phyloP scores from a whole-genome alignment of 2,797 vertebrate genomes.

The Phataginus tetradactyla region DNA sequence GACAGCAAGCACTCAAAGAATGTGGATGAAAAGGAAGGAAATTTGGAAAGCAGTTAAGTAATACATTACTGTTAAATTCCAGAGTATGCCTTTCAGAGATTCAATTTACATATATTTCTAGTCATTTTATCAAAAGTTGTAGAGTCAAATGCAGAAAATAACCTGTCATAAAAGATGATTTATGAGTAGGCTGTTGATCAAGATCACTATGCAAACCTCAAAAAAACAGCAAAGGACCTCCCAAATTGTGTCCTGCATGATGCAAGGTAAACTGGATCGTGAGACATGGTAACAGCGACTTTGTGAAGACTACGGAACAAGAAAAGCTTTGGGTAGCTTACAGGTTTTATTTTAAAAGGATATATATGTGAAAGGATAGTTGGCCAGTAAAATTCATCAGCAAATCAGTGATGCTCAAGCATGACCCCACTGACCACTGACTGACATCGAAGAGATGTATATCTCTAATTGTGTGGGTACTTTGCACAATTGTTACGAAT shows the following conservation, averaged over 20 bases:
- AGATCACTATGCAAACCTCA: neutral
- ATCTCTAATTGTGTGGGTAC: neutral
- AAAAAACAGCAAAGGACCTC: neutral
- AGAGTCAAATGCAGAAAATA: neutral
- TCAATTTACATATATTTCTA: neutral
- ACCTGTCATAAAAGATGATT: neutral
- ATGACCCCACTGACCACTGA: neutral
- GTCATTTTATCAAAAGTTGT: neutral
- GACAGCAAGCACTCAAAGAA: constrained; percentile 4
- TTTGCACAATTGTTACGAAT: neutral
- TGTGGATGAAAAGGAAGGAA: neutral
- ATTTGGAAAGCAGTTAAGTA: neutral
- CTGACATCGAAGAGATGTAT: neutral
- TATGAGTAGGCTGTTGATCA: neutral
- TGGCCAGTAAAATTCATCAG: neutral
- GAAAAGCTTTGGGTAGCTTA: neutral
- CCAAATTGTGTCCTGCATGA: neutral
- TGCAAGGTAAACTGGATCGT: neutral
- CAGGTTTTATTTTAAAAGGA: neutral
- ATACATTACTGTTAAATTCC: neutral
- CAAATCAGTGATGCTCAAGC: neutral
- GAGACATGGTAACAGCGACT: neutral
- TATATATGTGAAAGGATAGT: too few species aligned
- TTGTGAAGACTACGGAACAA: neutral
- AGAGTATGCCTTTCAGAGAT: neutral